Percentiles rank a stretch among this genome's conserved stretches.
Conservation (phyloP, 2,113 vertebrate genomes). For the Barnardius zonarius region DNA sequence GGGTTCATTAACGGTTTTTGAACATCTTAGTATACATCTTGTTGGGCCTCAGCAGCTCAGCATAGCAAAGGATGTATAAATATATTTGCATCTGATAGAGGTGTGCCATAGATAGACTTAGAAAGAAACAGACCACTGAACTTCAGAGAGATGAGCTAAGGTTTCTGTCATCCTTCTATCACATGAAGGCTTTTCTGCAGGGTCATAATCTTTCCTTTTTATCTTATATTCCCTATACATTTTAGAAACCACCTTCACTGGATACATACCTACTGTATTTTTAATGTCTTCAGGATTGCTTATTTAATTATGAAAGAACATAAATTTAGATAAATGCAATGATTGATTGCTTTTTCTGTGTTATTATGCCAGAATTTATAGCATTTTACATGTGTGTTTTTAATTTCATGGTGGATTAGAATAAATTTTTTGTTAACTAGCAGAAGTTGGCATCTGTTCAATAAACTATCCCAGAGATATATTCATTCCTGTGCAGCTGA, state of each 20-base stretch:
- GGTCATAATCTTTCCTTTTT: background rate
- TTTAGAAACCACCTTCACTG: background rate
- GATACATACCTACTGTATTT: background rate
- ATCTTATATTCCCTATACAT: background rate
- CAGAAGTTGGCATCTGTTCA: background rate
- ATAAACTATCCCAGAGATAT: background rate
- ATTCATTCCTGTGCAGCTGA: background rate
- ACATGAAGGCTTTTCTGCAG: background rate
- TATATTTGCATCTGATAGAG: background rate
- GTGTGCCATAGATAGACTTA: background rate
- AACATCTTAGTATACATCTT: background rate
- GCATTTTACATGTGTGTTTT: background rate
- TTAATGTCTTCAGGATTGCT: background rate
- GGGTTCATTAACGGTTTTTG: background rate
- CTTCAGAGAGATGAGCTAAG: background rate
- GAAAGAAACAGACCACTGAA: background rate
- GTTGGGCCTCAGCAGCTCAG: background rate
- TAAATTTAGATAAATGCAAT: background rate
- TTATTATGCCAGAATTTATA: background rate
- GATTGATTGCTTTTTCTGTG: background rate
- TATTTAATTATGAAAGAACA: background rate
- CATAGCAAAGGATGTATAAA: background rate
- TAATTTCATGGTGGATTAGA: constrained; percentile 18
- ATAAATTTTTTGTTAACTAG: background rate
- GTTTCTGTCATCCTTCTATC: background rate